Percentiles rank a stretch among this genome's conserved stretches.
Evolutionary conservation across 1,140 invertebrate genomes (phyloP).

Genomic region (Antheraea mylitta): DNA sequence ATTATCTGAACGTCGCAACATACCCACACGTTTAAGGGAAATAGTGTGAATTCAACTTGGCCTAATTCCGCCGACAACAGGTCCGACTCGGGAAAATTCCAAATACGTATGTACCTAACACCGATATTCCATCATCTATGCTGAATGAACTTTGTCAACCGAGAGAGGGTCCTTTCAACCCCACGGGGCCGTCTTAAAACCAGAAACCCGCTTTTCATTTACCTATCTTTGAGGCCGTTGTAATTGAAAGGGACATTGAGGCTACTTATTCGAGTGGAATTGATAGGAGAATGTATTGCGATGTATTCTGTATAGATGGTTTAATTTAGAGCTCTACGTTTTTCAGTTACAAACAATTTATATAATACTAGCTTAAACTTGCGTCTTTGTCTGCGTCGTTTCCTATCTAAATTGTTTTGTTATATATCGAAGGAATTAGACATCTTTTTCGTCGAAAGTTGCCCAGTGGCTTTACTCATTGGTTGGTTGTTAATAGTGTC

Average conservation of each 20-base stretch:
- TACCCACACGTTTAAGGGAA: constrained; percentile 22
- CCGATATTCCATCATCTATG: constrained; percentile 47
- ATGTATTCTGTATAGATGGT: not conserved
- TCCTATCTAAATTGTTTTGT: no score
- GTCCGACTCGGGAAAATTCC: constrained; percentile 30
- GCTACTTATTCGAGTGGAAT: constrained; percentile 41
- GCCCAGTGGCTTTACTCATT: no score
- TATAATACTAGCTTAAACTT: no score
- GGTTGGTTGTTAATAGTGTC: no score
- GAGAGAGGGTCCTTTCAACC: constrained; percentile 38
- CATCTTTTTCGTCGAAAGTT: no score
- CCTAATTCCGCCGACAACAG: constrained; percentile 46
- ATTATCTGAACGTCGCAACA: constrained; percentile 17
- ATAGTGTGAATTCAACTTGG: constrained; percentile 31
- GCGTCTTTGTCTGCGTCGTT: no score
- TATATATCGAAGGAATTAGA: no score
- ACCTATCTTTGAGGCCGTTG: constrained; percentile 37
- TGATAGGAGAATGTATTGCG: constrained; percentile 39
- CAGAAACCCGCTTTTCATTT: constrained; percentile 44
- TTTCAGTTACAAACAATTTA: not conserved
- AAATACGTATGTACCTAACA: constrained; percentile 33
- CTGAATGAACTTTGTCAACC: constrained; percentile 38
- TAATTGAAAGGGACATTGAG: constrained; percentile 48
- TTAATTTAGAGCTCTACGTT: not conserved
- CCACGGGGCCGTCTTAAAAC: constrained; percentile 44